Evolutionary conservation across 2,888 invertebrate species (phyloP), one percentile per base, ranked within the genome.

Genomic region (Athalia cordata): DNA sequence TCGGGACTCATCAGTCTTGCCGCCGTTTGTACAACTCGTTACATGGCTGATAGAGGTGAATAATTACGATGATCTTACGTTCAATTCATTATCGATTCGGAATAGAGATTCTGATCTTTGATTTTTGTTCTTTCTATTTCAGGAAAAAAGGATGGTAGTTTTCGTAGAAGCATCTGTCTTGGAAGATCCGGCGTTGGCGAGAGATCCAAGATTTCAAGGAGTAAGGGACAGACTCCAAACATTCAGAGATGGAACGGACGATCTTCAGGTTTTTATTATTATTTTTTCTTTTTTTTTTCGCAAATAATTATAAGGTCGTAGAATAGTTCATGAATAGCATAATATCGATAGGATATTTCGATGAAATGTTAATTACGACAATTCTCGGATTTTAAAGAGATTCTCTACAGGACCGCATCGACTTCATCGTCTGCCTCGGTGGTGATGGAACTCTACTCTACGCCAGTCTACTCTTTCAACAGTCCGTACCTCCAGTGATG

Each of bases 401-500:
- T 77, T 81, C 82, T 77, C 64, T 80, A 76, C 84, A 98, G 11
- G 98, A 98, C 91, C 97, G 97, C 90, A 98, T 99, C 82, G 99
- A 99, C 91, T 98, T 99, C 89, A 98, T 99, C 85, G 95, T 99
- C 79, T 98, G 98, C 87, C 92, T 99, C 66, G 99, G 99, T 0
- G 99, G 99, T 9, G 99, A 99, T 90, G 99, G 99, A n/a, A 99
- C 99, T 0, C 91, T 99, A 15, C 91, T 99, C 9, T 98, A 99
- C 88, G 99, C 98, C 76, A 98, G 98, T 86, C 94, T 98, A 66
- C 91, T 99, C 66, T 99, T 99, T 88, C 94, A 99, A 95, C 96
- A 97, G 93, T 98, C 98, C 5, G 98, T 98, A 76, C 99, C 99
- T 62, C 99, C 99, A 0, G 97, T 99, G 66, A 98, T 99, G 98